Percentiles rank a stretch among this genome's conserved stretches.
These are phyloP conservation scores for Leptocoma aspasia DNA, from an alignment of 2,113 vertebrate genomes.

Conservation along the genomic window DNA sequence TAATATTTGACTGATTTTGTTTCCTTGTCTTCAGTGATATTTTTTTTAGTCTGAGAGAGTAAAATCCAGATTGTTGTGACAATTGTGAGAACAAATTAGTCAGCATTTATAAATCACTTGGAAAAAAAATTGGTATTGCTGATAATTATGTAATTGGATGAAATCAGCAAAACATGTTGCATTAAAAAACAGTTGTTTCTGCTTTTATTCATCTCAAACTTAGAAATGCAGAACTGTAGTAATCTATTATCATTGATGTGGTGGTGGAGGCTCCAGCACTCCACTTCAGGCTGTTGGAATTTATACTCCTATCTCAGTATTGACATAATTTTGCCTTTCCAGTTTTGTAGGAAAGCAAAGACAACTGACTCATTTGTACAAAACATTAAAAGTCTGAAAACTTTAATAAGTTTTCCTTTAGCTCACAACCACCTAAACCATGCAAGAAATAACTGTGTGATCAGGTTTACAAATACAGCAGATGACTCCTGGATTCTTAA, in stretches of 20 bases:
- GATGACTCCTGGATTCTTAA: neutral
- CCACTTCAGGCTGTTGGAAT: neutral
- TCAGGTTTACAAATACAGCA: neutral
- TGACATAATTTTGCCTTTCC: neutral
- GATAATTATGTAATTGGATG: neutral
- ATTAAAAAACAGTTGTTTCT: neutral
- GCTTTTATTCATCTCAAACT: neutral
- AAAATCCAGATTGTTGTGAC: slow-evolving; percentile 26
- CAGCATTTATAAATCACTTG: slow-evolving; percentile 8
- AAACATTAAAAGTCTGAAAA: neutral
- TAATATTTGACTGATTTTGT: neutral
- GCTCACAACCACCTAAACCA: neutral
- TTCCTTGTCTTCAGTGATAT: neutral
- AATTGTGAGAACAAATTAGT: slow-evolving; percentile 38
- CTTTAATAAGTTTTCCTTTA: neutral
- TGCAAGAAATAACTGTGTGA: neutral
- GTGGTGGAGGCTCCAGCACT: neutral
- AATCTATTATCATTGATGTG: neutral
- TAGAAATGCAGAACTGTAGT: neutral
- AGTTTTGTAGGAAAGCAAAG: neutral
- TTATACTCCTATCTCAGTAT: neutral
- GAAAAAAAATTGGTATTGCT: slow-evolving; percentile 1
- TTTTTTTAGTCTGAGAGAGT: neutral
- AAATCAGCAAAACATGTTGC: slow-evolving; percentile 6
- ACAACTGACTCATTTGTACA: neutral